Conservation (phyloP, 2,888 invertebrate genomes). For the Diarsia rubi region DNA sequence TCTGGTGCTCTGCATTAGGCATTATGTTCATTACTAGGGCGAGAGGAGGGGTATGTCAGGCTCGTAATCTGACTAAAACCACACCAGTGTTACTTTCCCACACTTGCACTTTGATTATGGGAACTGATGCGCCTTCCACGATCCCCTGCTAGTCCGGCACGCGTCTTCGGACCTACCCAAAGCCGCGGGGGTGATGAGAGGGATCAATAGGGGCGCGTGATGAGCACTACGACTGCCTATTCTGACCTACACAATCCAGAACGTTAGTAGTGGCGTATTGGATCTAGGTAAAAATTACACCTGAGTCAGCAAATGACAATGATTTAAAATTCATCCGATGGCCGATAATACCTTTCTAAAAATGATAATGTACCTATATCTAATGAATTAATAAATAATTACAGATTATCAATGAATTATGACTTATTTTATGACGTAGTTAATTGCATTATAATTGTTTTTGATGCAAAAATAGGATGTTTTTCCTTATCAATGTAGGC, state of each 20-base stretch:
- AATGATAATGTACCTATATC: slow-evolving; percentile 2
- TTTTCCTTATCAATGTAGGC: not conserved
- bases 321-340: not conserved
- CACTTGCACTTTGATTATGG: too few relatives aligned
- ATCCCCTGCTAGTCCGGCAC: too few relatives aligned
- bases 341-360: not conserved
- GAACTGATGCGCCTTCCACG: too few relatives aligned
- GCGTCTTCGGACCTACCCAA: too few relatives aligned
- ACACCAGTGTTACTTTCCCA: too few relatives aligned
- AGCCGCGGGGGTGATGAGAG: too few relatives aligned
- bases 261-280: not conserved
- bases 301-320: not conserved
- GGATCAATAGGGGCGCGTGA: too few relatives aligned
- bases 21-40: too few relatives aligned
- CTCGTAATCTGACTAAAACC: too few relatives aligned
- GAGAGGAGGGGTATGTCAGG: too few relatives aligned
- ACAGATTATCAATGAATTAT: slow-evolving; percentile 7
- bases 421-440: slow-evolving; percentile 20
- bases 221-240: too few relatives aligned
- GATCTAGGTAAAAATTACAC: not conserved
- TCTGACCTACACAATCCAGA: not conserved
- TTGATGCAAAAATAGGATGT: slow-evolving; percentile 15
- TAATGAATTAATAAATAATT: not conserved
- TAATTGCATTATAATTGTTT: slow-evolving; percentile 35
- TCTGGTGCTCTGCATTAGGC: too few relatives aligned